Evolutionary conservation across 1,140 invertebrate species (phyloP), one percentile per base, ranked within the genome.

Genomic region (Euglossa dilemma): DNA sequence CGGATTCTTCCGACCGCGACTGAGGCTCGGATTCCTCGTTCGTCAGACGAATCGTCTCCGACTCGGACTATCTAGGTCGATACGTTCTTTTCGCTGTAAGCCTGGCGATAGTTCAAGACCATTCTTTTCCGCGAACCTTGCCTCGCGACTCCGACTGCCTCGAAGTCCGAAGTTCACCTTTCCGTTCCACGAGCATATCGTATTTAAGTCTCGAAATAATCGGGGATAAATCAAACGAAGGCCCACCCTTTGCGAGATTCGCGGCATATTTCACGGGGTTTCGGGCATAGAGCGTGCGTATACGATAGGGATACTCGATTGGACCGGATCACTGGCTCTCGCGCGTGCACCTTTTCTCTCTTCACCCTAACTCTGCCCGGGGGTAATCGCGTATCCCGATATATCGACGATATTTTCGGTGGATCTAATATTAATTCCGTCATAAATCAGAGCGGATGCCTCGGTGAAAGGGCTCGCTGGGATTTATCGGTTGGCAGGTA

Each of bases 401-500:
- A 87, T 84, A 84, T 87, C 77, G 76, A 28, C 81, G 81, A 84
- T 84, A 87, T 87, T 87, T 87, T 87, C 61, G 72, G 59, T 45
- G 77, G 61, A 78, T 82, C 80, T 87, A 70, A 74, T 87, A 89
- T 90, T 90, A 90, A 88, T 90, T 85, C 88, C 67, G 59, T 71
- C 80, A 83, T 89, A 87, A 88, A 89, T 90, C 83, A 66, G 74
- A 82, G 73, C 78, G 86, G 79, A 75, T 88, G 64, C 79, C 75
- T 84, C 81, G 85, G 25, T 86, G 85, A 89, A 88, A 88, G 84
- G 85, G 73, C 84, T 90, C 85, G 81, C 56, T 50, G 71, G 63
- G 87, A 87, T 90, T 90, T 91, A 90, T 90, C 85, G 87, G 80
- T 85, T 83, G 80, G 85, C 87, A 89, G 85, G 85, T 91, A 88